Percentiles rank a stretch among this genome's conserved stretches.
Evolutionary conservation across 2,113 vertebrate species (phyloP).

Genomic region (Galeopterus variegatus): DNA sequence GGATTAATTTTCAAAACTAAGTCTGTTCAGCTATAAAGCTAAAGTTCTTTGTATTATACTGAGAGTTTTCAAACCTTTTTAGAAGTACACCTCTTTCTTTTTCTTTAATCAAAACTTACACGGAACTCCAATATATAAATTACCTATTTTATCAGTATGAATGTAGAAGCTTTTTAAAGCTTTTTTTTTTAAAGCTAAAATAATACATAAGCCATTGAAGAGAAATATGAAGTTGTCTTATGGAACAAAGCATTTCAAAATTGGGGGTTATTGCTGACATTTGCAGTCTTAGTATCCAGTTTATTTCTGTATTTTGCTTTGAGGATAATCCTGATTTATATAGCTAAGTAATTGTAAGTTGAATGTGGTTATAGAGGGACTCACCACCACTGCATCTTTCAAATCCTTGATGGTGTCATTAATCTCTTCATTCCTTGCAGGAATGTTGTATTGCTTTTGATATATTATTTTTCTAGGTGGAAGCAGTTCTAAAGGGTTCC

Average conservation of each 20-base stretch:
- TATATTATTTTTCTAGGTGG: not conserved
- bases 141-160: not conserved
- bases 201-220: not conserved
- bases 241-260: conserved; percentile 16
- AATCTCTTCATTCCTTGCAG: not conserved
- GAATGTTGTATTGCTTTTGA: not conserved
- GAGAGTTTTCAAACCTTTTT: conserved; percentile 41
- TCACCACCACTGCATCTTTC: not conserved
- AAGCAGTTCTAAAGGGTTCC: not conserved
- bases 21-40: not conserved
- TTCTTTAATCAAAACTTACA: conserved; percentile 20
- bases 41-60: not conserved
- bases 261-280: not conserved
- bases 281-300: not conserved
- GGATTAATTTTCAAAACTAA: not conserved
- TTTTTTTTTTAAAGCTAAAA: not conserved
- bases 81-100: not conserved
- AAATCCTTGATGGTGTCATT: not conserved
- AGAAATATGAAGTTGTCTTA: not conserved
- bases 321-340: conserved; percentile 22
- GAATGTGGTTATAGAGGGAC: not conserved
- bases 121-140: not conserved
- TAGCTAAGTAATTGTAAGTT: not conserved
- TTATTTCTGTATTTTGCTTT: conserved; percentile 47
- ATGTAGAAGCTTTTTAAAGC: not conserved